phyloP scores from a whole-genome alignment of 2,888 invertebrate genomes.

The Sepiola atlantica region DNA sequence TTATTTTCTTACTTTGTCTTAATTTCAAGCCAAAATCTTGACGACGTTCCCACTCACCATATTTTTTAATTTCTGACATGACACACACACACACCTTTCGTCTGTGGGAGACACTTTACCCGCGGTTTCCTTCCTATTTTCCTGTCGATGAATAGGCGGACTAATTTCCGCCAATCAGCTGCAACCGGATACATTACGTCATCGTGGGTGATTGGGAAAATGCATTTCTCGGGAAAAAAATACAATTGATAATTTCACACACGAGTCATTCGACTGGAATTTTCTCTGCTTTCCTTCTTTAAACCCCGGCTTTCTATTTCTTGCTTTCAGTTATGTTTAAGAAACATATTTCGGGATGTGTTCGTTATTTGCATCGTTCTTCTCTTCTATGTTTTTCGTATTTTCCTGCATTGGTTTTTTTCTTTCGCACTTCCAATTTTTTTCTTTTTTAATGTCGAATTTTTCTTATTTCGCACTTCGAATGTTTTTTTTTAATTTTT shows the following conservation, averaged over 20 bases:
- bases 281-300: neutral
- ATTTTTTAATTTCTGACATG: neutral
- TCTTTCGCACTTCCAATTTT: neutral
- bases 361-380: no score
- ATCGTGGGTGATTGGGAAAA: neutral
- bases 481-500: no score
- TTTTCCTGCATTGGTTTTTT: neutral
- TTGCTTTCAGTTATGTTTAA: no score
- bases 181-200: neutral
- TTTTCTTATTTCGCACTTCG: no score
- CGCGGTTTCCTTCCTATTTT: neutral
- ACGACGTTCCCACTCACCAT: neutral
- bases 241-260: neutral
- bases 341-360: no score
- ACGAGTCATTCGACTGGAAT: neutral
- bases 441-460: neutral
- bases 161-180: conserved; percentile 32
- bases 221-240: neutral
- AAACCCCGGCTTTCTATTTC: no score
- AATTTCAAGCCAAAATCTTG: neutral
- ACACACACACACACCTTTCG: neutral
- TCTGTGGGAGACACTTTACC: neutral
- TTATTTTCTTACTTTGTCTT: neutral
- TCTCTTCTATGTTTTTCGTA: neutral
- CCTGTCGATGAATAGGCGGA: neutral